These are phyloP conservation scores for Luscinia megarhynchos DNA, from an alignment of 2,797 vertebrate species.

Conservation along the genomic window DNA sequence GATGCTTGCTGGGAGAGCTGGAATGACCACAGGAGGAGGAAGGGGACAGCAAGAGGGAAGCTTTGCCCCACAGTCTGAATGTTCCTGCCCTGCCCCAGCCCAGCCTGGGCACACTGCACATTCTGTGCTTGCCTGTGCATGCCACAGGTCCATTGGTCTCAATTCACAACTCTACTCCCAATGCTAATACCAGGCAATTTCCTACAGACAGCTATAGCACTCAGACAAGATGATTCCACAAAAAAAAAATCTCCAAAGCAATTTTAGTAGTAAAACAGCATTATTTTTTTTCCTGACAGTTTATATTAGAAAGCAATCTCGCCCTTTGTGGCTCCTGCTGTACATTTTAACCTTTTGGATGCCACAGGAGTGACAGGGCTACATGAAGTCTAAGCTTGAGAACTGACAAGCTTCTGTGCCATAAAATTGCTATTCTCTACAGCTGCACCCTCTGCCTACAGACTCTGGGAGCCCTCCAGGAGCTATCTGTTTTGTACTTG, in stretches of 20 bases:
- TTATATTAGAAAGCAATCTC: background rate
- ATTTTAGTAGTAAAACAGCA: slow-evolving; percentile 19
- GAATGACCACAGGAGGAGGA: background rate
- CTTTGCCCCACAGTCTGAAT: background rate
- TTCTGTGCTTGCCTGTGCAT: background rate
- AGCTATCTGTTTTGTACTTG: background rate
- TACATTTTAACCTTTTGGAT: background rate
- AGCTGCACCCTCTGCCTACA: background rate
- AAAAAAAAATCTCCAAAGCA: slow-evolving; percentile 22
- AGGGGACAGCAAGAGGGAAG: background rate
- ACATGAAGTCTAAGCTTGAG: background rate
- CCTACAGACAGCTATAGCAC: slow-evolving; percentile 17
- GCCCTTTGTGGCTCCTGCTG: background rate
- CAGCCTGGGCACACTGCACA: background rate
- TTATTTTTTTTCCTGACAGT: background rate
- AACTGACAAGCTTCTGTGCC: background rate
- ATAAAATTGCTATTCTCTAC: background rate
- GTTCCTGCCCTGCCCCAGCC: background rate
- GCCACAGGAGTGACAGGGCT: background rate
- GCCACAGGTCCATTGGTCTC: background rate
- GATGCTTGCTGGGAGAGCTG: background rate
- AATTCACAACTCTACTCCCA: background rate
- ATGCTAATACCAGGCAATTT: slow-evolving; percentile 39
- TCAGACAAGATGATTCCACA: slow-evolving; percentile 29
- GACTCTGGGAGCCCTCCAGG: background rate